Evolutionary conservation across 2,888 invertebrate genomes (phyloP), one percentile per base, ranked within the genome.

Genomic region (Podabrus alpinus): DNA sequence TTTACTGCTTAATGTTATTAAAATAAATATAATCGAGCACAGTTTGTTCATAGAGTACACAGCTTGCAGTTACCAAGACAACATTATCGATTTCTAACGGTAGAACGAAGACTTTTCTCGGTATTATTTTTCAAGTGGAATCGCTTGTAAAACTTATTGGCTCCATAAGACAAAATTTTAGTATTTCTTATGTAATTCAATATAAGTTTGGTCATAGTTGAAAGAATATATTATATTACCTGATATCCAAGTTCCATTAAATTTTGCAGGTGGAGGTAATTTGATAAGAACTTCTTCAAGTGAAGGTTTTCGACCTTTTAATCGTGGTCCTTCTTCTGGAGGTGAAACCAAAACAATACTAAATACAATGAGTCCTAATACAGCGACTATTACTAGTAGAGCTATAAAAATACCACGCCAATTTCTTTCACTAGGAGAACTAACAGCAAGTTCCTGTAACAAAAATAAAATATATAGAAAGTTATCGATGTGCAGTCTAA

Each of bases 371-470:
- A 97, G 91, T 67, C 95, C 95, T 82, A 96, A 92, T 45, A 97
- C 96, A 25, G 94, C 93, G 17, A 95, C 92, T 81, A 97, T 97
- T 81, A 98, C 97, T 83, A 97, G 90, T 78, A 97, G 89, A 0
- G 97, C 97, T 81, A 97, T 97, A 82, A 95, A 93, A 83, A 98
- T 97, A 15, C 97, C 97, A 64, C 95, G 92, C 97, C 97, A 98
- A 90, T 98, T 97, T 79, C 97, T 90, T 86, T 97, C 93, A 79
- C 93, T 94, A 3, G 96, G 95, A 13, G 95, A 94, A 69, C 94
- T 92, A 60, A 95, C 95, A 82, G 96, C 97, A 87, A 97, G 87
- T 87, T 97, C 97, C 97, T 97, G 91, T 4, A 88, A 89, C 78
- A 80, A 82, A 80, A 76, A 74, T 71, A 77, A 7, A 45, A 9